Base-by-base conservation (phyloP, 2,113 vertebrate genomes). In the Ia io region DNA sequence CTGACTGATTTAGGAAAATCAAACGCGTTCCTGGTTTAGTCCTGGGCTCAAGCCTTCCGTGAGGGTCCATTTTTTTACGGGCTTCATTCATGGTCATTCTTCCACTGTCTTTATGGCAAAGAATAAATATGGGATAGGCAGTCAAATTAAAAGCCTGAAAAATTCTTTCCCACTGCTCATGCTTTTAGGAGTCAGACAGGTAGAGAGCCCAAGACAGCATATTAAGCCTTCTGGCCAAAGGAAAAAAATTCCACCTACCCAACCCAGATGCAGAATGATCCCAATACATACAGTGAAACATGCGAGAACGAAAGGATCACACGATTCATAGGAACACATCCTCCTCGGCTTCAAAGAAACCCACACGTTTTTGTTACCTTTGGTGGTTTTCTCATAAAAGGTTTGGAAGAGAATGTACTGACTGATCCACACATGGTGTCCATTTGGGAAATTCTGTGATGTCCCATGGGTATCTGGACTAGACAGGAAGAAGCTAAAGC, bases 141-240 rank as follows among this genome's bases (percentile, higher is more conserved):
- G 84, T 6, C 91, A 90, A 83, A 78, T 51, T 56, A 83, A 90
- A 91, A 90, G 18, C 16, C 70, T 84, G n/a, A 87, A 83, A 90
- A 37, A 35, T 37, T 69, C 3, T 40, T 63, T 67, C 16, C 35
- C 7, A 89, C 4, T 40, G 47, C 44, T 91, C 28, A 18, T 32
- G 22, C 35, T 70, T 90, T 88, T 51, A 70, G 77, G 40, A 90
- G 80, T 49, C 74, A 25, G 1, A 49, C 3, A 78, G 17, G 88
- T 0, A 74, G 28, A 30, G 3, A 77, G 12, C 4, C 76, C 79
- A 61, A 22, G 32, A 90, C 11, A 14, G 25, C 37, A 70, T 0
- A 63, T 5, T 17, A 74, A 56, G 82, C 84, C 49, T 51, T 42
- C 9, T 51, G 71, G 17, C 6, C 77, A 59, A n/a, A 30, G 30